Evolutionary conservation across 2,888 invertebrate species (phyloP), one percentile per base, ranked within the genome.

Genomic region (Acrobeloides nanus): DNA sequence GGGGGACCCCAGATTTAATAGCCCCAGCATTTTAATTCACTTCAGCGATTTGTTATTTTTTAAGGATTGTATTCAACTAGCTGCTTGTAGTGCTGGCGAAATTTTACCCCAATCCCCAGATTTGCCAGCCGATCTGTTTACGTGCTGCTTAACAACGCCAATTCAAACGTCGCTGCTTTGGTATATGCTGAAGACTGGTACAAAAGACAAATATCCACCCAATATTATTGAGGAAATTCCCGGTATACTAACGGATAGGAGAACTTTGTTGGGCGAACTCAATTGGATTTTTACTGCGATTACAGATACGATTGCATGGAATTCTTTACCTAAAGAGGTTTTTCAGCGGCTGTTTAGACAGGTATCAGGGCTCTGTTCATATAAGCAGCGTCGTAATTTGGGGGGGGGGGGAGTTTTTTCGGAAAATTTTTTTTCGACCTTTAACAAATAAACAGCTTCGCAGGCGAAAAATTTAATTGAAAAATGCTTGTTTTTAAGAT

Each of bases 241-340:
- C 6, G 97, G 97, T 1, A 86, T 86, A 74, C 81, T 92, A 62
- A 86, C 85, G 0, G 71, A 71, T 46, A 39, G 62, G 18, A 81
- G 90, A 66, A 93, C 97, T 24, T 89, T 95, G 87, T 81, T 95
- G 60, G 97, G 97, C 38, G 95, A 99, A 79, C 80, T 97, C 51
- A 97, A 97, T 80, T 97, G 97, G 97, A 93, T 99, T 74, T 97
- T 97, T 79, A 97, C 97, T 2, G 95, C 97, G 35, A 92, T 99
- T 64, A 97, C 97, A 0, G 97, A 99, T 76, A 97, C 97, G 8
- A 95, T 99, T 73, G 97, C 97, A 1, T 97, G 95, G 95, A 92
- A 92, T 75, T 87, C 86, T 33, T 80, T 99, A 66, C 89, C 92
- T 4, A 35, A 77, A 76, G 92, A 93, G 65, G 79, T 90, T 64